A percentile compares a stretch with the other conserved stretches of the same genome.
Conservation (phyloP, 2,113 vertebrate genomes). For the Uria aalge region DNA sequence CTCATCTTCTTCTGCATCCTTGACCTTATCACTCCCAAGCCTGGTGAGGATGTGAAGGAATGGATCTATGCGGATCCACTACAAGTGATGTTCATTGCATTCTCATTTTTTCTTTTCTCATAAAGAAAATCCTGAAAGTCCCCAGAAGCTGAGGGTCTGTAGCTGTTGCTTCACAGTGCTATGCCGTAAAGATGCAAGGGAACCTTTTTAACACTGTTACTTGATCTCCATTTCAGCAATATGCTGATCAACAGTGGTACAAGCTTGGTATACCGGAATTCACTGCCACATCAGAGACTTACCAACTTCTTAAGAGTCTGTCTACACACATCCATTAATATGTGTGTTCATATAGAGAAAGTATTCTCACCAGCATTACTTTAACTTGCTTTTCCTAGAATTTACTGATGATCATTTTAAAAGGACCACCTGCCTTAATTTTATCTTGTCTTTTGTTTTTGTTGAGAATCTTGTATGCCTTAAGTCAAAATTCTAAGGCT, state of each 20-base stretch:
- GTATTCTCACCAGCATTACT: not conserved
- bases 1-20: not conserved
- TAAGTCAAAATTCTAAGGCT: not conserved
- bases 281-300: not conserved
- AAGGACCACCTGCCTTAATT: not conserved
- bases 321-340: not conserved
- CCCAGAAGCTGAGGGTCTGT: not conserved
- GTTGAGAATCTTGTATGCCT: not conserved
- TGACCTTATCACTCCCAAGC: not conserved
- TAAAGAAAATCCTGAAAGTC: not conserved
- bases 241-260: not conserved
- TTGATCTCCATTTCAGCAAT: not conserved
- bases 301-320: not conserved
- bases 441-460: not conserved
- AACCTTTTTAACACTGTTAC: not conserved
- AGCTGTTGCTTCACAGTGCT: not conserved
- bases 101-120: not conserved
- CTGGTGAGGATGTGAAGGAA: not conserved
- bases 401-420: not conserved
- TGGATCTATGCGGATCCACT: not conserved
- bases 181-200: not conserved
- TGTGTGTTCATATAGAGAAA: not conserved
- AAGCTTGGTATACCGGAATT: not conserved
- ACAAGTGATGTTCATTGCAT: not conserved
- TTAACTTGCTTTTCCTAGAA: not conserved